Evolutionary conservation across 2,113 vertebrate genomes (phyloP).

Genomic region (Myotis lucifugus): DNA sequence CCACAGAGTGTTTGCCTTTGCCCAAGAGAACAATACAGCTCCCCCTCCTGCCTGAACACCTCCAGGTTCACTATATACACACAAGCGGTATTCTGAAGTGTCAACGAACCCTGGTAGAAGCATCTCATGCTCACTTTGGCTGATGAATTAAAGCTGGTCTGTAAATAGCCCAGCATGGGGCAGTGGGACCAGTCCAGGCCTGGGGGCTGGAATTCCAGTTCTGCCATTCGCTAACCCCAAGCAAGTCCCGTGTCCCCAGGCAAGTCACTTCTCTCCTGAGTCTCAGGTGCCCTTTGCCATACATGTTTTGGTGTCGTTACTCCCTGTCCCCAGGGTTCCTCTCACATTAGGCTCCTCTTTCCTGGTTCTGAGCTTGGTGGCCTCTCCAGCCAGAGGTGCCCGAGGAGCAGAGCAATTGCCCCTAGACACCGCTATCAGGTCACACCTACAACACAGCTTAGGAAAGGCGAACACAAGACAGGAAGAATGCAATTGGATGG

Average conservation of each 20-base stretch:
- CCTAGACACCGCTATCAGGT: background rate
- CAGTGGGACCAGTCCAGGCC: background rate
- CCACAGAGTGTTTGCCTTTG: background rate
- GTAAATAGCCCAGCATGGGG: background rate
- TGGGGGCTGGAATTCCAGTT: background rate
- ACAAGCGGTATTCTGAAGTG: background rate
- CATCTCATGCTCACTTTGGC: background rate
- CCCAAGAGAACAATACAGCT: background rate
- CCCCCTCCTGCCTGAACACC: background rate
- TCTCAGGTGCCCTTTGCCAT: background rate
- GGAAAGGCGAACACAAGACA: background rate
- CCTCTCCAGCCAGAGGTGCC: background rate
- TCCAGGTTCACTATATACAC: background rate
- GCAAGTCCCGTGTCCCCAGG: background rate
- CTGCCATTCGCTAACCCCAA: background rate
- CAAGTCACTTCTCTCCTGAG: background rate
- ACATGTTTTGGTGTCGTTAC: background rate
- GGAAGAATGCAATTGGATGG: background rate
- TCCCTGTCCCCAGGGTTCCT: background rate
- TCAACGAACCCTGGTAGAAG: background rate
- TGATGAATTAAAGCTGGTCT: background rate
- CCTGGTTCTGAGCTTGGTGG: background rate
- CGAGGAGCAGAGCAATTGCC: background rate
- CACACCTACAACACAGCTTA: background rate
- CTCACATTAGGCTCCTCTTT: background rate